phyloP scores from a whole-genome alignment of 2,888 invertebrate genomes.

The Drosophila meridionalis region DNA sequence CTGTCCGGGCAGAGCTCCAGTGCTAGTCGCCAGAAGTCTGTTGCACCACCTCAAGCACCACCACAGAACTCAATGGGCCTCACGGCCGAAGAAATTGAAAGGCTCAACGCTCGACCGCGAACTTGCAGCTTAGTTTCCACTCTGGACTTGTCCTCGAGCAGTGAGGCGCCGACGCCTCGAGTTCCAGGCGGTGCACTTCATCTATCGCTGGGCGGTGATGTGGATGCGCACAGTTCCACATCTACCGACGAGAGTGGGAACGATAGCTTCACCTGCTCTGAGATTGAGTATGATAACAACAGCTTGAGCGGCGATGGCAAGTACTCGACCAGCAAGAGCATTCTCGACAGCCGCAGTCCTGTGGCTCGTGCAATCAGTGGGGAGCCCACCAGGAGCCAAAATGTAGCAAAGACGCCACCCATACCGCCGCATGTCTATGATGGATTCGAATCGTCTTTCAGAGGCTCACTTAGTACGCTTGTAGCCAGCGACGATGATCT shows the following conservation, averaged over 20 bases:
- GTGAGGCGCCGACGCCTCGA: constrained; percentile 92
- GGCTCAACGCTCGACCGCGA: constrained; percentile 93
- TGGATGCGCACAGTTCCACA: constrained; percentile 91
- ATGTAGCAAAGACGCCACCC: constrained; percentile 88
- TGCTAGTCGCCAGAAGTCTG: constrained; percentile 90
- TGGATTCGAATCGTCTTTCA: constrained; percentile 96
- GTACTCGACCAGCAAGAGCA: constrained; percentile 87
- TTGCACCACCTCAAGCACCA: constrained; percentile 89
- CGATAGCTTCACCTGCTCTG: constrained; percentile 99
- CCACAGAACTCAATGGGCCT: constrained; percentile 92
- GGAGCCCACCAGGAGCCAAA: constrained; percentile 87
- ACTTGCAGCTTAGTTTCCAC: constrained; percentile 96
- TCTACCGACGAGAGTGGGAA: constrained; percentile 97
- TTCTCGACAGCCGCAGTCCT: constrained; percentile 86
- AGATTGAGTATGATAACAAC: constrained; percentile 98
- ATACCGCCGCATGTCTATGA: constrained; percentile 93
- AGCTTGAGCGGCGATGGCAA: constrained; percentile 93
- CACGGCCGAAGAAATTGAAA: constrained; percentile 96
- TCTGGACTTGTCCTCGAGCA: constrained; percentile 96
- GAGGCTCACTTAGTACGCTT: constrained; percentile 96
- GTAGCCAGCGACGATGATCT: constrained; percentile 97
- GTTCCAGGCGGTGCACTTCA: constrained; percentile 89
- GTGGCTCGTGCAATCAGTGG: constrained; percentile 86
- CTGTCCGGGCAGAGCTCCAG: constrained; percentile 94
- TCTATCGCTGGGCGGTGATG: constrained; percentile 88